phyloP scores from a whole-genome alignment of 2,113 vertebrate genomes.

The Ameiurus melas region DNA sequence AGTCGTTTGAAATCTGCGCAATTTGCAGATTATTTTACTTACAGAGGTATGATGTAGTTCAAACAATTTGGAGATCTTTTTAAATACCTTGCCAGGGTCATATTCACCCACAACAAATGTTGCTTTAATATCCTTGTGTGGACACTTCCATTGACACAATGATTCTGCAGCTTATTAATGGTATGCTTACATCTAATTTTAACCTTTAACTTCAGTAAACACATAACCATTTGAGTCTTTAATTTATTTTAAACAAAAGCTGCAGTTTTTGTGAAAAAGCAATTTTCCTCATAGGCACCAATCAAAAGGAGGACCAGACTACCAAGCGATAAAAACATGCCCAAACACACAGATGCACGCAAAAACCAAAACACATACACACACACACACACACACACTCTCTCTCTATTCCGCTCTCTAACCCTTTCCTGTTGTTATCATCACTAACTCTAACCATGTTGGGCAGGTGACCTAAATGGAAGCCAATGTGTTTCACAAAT shows the following conservation, averaged over 20 bases:
- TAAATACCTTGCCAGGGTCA: too few relatives aligned
- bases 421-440: not conserved
- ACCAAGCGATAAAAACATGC: too few relatives aligned
- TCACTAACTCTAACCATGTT: not conserved
- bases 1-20: too few relatives aligned
- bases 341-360: too few relatives aligned
- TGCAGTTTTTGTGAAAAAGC: not conserved
- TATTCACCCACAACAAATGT: too few relatives aligned
- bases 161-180: not conserved
- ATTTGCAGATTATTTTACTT: too few relatives aligned
- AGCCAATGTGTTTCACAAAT: not conserved
- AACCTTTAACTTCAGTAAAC: not conserved
- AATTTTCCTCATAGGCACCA: not conserved
- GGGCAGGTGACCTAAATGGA: constrained; percentile 9
- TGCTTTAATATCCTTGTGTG: not conserved
- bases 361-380: too few relatives aligned
- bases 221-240: not conserved
- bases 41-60: too few relatives aligned
- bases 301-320: too few relatives aligned
- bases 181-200: not conserved
- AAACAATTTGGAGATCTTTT: too few relatives aligned
- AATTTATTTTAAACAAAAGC: not conserved
- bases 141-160: not conserved
- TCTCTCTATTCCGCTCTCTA: too few relatives aligned
- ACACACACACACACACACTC: too few relatives aligned